These are phyloP conservation scores for Nymphicus hollandicus DNA, from an alignment of 2,113 vertebrate species.

Conservation along the genomic window DNA sequence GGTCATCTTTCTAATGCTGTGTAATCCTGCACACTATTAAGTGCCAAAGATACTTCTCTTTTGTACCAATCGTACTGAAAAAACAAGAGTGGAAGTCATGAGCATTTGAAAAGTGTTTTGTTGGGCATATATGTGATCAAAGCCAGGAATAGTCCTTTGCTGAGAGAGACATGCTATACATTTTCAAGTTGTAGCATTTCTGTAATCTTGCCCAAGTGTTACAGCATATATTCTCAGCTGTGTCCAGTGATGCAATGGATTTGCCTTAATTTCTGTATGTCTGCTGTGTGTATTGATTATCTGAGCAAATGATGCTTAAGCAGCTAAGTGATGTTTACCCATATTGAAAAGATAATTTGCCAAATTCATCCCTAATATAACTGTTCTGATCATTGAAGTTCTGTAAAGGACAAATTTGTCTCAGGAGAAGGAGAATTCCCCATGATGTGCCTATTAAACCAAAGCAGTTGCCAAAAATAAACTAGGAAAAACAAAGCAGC, in stretches of 20 bases:
- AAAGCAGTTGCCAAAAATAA: background rate
- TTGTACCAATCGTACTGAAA: background rate
- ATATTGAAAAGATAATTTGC: slow-evolving; percentile 4
- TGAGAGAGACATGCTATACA: background rate
- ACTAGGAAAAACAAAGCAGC: background rate
- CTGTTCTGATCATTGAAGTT: background rate
- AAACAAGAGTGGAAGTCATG: background rate
- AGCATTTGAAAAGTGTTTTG: background rate
- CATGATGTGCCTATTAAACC: background rate
- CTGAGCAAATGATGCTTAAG: background rate
- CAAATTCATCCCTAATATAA: background rate
- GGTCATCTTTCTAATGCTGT: slow-evolving; percentile 28
- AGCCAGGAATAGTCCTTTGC: background rate
- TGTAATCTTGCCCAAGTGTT: background rate
- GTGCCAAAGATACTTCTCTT: background rate
- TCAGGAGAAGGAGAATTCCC: background rate
- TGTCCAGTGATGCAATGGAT: background rate
- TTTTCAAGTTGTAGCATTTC: background rate
- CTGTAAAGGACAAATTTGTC: slow-evolving; percentile 1
- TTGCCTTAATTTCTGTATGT: background rate
- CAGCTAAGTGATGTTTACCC: background rate
- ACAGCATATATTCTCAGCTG: background rate
- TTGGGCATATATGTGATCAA: background rate
- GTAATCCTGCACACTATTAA: background rate
- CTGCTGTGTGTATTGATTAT: background rate